Base-by-base conservation (phyloP, 2,888 invertebrate genomes). In the Chymomyza procnemis region DNA sequence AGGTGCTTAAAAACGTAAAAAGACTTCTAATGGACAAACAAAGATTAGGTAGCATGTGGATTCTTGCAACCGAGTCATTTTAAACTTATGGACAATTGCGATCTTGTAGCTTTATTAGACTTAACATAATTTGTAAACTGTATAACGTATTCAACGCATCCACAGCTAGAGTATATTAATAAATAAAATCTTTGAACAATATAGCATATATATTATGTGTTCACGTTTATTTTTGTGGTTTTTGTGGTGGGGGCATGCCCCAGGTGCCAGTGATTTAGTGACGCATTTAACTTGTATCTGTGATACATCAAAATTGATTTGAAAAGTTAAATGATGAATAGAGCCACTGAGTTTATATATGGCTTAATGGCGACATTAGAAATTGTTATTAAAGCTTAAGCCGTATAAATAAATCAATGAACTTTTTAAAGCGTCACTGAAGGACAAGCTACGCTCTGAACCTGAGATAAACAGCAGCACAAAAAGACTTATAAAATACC, bases 381-480 rank as follows among this genome's bases (percentile, higher is more conserved):
- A 41, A 41, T 41, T 41, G 34, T 41, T 41, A 12, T 12, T 41
- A 41, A 12, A 41, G 9, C 34, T 41, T 2, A 14, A 12, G 34
- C 34, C 34, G 12, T 41, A 41, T 41, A 41, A 79, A 78, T 74
- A 78, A 84, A 80, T 82, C 82, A 82, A 82, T 84, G 84, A 83
- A 78, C 84, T 76, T 64, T 61, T 48, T 41, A 66, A 70, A 76
- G 66, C 66, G 69, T 60, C 68, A 58, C 69, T 77, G 82, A 83
- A 82, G 84, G 82, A 78, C 84, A 78, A 74, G 67, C 70, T 78
- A 68, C 16, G 58, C 64, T 71, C 72, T 61, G 67, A 74, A 73
- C 66, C 26, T 73, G 70, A 57, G 50, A 16, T 57, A 26, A 19
- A 61, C 59, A n/a, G n/a, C n/a, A n/a, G n/a, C n/a, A 61, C 9